Conservation (phyloP, 2,113 vertebrate species). For the Bos javanicus region DNA sequence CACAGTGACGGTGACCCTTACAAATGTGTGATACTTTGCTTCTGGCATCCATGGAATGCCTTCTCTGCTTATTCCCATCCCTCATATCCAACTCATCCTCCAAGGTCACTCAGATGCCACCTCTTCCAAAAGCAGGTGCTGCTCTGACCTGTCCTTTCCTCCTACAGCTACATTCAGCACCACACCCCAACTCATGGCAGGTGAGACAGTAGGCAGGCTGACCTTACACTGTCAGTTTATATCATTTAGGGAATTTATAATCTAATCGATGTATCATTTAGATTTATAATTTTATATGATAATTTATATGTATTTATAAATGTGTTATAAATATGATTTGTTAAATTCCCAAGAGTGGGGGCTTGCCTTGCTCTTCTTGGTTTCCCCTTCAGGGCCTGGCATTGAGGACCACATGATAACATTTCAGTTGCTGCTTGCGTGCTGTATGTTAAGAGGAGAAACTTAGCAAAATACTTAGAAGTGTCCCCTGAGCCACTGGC, state of each 20-base stretch:
- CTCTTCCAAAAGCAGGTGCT: not conserved
- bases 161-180: not conserved
- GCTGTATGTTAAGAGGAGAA: accelerated
- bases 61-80: not conserved
- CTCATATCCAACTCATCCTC: not conserved
- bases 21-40: not conserved
- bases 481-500: not conserved
- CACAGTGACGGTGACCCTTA: not conserved
- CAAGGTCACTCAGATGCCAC: not conserved
- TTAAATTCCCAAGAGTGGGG: not conserved
- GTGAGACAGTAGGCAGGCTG: not conserved
- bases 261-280: not conserved
- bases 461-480: not conserved
- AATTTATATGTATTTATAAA: not conserved
- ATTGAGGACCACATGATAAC: accelerated
- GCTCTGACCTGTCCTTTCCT: accelerated
- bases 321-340: not conserved
- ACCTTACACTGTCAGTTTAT: not conserved
- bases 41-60: not conserved
- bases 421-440: not conserved
- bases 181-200: accelerated
- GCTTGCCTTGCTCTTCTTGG: not conserved
- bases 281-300: not conserved
- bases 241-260: not conserved
- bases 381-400: not conserved